A percentile compares a stretch with the other conserved stretches of the same genome.
Conservation (phyloP, 2,888 invertebrate species). For the Tetranychus truncatus region DNA sequence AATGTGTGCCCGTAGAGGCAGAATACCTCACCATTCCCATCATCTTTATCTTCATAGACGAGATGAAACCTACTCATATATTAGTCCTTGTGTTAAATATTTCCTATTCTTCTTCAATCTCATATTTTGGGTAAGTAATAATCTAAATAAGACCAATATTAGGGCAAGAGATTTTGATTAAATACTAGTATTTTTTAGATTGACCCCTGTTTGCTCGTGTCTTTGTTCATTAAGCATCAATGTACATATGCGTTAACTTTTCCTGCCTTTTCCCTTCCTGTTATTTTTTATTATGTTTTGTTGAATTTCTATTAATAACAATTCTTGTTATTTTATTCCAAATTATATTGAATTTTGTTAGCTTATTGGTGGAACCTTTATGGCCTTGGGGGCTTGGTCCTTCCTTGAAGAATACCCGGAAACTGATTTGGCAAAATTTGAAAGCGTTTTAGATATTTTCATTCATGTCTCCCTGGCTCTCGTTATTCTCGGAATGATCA, state of each 20-base stretch:
- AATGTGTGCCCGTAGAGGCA: constrained; percentile 8
- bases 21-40: constrained; percentile 9
- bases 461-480: constrained; percentile 75
- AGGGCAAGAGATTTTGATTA: neutral
- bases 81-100: constrained; percentile 71
- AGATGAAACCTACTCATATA: constrained; percentile 37
- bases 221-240: neutral
- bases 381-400: constrained; percentile 72
- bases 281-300: constrained; percentile 5
- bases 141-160: neutral
- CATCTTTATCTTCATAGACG: constrained; percentile 10
- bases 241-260: constrained; percentile 9
- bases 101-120: constrained; percentile 73
- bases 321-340: neutral
- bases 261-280: neutral
- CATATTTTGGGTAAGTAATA: constrained; percentile 61
- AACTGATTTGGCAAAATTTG: constrained; percentile 48
- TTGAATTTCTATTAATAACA: neutral
- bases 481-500: constrained; percentile 67
- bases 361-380: constrained; percentile 66
- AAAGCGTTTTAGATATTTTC: constrained; percentile 64
- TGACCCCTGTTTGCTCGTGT: neutral
- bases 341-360: constrained; percentile 31
- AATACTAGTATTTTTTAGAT: neutral
- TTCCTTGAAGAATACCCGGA: constrained; percentile 82